Percentiles rank a stretch among this genome's conserved stretches.
Conservation (phyloP, 2,888 invertebrate species). For the Caenorhabditis imperialis region DNA sequence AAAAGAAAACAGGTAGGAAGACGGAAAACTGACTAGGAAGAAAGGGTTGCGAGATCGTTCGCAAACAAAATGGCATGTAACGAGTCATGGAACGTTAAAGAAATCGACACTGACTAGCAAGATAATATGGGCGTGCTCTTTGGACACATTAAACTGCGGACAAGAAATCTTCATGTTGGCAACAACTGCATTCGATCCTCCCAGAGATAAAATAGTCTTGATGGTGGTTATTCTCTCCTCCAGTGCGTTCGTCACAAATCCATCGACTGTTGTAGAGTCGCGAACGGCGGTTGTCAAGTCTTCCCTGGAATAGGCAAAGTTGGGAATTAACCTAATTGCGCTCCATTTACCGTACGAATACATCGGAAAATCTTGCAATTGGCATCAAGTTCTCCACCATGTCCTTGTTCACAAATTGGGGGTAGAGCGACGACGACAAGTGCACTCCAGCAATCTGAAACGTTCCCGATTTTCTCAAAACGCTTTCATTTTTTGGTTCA, state of each 20-base stretch:
- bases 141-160: slow-evolving; percentile 62
- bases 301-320: slow-evolving; percentile 43
- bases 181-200: slow-evolving; percentile 44
- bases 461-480: background rate
- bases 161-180: slow-evolving; percentile 51
- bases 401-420: slow-evolving; percentile 55
- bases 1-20: too few species aligned
- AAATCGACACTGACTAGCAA: slow-evolving; percentile 55
- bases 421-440: slow-evolving; percentile 41
- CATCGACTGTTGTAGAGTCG: slow-evolving; percentile 60
- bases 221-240: slow-evolving; percentile 55
- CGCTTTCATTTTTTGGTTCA: background rate
- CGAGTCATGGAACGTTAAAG: slow-evolving; percentile 33
- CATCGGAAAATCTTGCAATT: slow-evolving; percentile 57
- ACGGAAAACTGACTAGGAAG: too few species aligned
- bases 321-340: background rate
- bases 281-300: slow-evolving; percentile 56
- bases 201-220: slow-evolving; percentile 38
- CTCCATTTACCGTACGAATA: slow-evolving; percentile 53
- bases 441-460: slow-evolving; percentile 62
- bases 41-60: background rate
- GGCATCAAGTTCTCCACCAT: slow-evolving; percentile 34
- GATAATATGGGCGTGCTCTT: slow-evolving; percentile 65
- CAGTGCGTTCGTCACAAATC: slow-evolving; percentile 54
- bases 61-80: slow-evolving; percentile 15